phyloP scores from a whole-genome alignment of 2,113 vertebrate genomes.

The Rhinoptilus africanus region DNA sequence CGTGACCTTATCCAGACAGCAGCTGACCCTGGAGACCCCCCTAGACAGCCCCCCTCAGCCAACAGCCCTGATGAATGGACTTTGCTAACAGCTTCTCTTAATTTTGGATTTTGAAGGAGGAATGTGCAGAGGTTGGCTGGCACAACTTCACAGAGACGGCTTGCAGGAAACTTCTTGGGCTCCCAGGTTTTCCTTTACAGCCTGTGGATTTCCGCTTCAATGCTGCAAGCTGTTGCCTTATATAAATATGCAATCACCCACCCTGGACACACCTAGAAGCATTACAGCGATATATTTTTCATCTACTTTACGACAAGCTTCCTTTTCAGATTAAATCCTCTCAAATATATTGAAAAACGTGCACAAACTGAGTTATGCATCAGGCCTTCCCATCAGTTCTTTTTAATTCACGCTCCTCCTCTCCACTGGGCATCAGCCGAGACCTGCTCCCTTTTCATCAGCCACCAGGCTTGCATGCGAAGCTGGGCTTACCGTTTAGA shows the following conservation, averaged over 20 bases:
- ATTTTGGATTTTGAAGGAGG: not conserved
- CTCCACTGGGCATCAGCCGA: not conserved
- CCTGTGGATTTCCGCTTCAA: not conserved
- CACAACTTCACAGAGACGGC: not conserved
- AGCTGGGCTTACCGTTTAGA: not conserved
- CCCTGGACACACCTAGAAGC: not conserved
- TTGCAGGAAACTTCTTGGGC: not conserved
- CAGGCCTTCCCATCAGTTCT: not conserved
- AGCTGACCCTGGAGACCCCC: not conserved
- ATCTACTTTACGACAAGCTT: not conserved
- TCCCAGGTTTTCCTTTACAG: not conserved
- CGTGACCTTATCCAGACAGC: not conserved
- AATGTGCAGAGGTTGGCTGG: not conserved
- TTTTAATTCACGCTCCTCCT: not conserved
- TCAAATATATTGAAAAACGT: not conserved
- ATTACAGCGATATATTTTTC: not conserved
- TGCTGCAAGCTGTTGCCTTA: not conserved
- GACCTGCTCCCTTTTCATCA: not conserved
- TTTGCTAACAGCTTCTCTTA: not conserved
- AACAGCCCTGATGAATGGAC: not conserved
- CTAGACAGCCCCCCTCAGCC: not conserved
- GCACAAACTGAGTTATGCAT: not conserved
- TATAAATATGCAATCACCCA: not conserved
- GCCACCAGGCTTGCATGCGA: not conserved
- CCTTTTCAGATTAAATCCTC: not conserved